Evolutionary conservation across 2,797 vertebrate genomes (phyloP).

Genomic region (Graptemys geographica): DNA sequence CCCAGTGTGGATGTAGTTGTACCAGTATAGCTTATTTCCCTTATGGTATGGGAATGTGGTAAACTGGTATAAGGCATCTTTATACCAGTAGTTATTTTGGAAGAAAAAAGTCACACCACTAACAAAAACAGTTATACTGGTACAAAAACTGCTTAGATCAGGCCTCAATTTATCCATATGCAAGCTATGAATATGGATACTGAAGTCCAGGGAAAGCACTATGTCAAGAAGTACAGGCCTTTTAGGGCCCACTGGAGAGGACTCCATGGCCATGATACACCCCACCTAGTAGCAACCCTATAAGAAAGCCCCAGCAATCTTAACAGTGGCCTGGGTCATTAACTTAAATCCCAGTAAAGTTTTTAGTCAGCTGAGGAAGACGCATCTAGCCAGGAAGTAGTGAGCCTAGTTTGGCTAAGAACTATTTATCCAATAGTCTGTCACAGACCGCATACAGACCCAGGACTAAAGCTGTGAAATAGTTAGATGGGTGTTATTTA

Average conservation of each 20-base stretch:
- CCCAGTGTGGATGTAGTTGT: background rate
- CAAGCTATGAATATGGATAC: rapidly evolving
- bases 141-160: background rate
- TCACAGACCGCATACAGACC: background rate
- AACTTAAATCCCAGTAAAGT: background rate
- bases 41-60: background rate
- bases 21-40: background rate
- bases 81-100: too few species aligned
- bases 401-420: slow-evolving; percentile 9
- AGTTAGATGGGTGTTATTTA: background rate
- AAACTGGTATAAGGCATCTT: background rate
- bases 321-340: rapidly evolving
- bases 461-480: background rate
- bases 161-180: rapidly evolving
- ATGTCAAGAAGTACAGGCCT: background rate
- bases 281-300: rapidly evolving
- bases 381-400: background rate
- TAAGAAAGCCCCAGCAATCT: background rate
- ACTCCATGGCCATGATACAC: too few species aligned
- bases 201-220: background rate
- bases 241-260: background rate
- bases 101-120: too few species aligned
- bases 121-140: background rate
- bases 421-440: background rate
- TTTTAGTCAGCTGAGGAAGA: background rate